Base-by-base conservation (phyloP, 2,797 vertebrate species). In the Numenius phaeopus region DNA sequence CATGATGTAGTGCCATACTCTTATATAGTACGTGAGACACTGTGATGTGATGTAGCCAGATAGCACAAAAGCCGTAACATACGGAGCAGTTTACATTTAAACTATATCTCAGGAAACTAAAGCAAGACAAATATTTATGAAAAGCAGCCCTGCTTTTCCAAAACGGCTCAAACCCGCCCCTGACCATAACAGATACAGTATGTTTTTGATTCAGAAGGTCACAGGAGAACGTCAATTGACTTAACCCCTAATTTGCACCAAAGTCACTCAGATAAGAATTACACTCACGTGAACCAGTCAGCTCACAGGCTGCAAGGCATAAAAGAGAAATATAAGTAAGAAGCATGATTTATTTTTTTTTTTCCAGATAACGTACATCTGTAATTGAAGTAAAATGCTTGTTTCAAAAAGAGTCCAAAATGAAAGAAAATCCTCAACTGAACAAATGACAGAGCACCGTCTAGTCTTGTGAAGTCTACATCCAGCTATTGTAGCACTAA, bases 111-210 rank as follows among this genome's bases (percentile, higher is more conserved):
- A 95, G 97, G 96, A 97, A 97, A 95, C 94, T 84, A 90, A 94
- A 96, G 78, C 61, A 89, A 95, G 96, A 91, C 84, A 97, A 97
- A 97, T 97, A 94, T 97, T 97, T 97, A 96, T 77, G 87, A 87
- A 95, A 96, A 90, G 34, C 79, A 90, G 70, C 30, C 29, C 59
- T 90, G 86, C 76, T 91, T 87, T 90, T 96, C 84, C 87, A 93
- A 95, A 87, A 82, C 0, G 3, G 46, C 58, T 81, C 73, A 89
- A 96, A 64, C 42, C 55, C 71, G 93, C 67, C 58, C 66, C 71
- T 80, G 69, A 95, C 84, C 96, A 70, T 65, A 94, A 95, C 23
- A 89, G 93, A 96, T 77, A 90, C 29, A 67, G 62, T 15, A 91
- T 92, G 93, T 2, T 94, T 96, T 89, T 79, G 66, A 97, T 91